Base-by-base conservation (phyloP, 2,113 vertebrate species). In the Oncorhynchus tshawytscha region DNA sequence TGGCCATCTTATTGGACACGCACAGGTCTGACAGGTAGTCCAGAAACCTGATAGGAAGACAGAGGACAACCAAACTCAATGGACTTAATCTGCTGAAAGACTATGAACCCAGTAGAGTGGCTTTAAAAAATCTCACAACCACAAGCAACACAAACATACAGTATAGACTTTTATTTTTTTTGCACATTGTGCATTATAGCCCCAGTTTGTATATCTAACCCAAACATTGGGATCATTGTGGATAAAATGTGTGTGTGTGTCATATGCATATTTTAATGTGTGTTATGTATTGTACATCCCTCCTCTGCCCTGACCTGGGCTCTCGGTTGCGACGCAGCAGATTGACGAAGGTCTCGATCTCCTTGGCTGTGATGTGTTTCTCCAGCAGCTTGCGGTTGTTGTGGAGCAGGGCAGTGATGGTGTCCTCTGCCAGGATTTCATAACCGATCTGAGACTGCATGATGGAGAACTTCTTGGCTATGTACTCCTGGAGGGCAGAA, bases 391-490 rank as follows among this genome's bases (percentile, higher is more conserved):
- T 99, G 79, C 98, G 95, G 92, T 99, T 99, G 94, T 99, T 99
- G 93, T 99, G 98, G 85, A 99, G 91, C 89, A 99, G 92, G 69
- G 97, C 97, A 25, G 97, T 99, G 92, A 99, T 99, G 1, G 97
- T 99, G 77, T 99, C 98, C 84, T 99, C 98, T 60, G 98, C 98
- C 91, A 99, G 91, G 79, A 99, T 99, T 90, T 99, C 97, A 73
- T 98, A 99, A 48, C 98, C 98, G 65, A 99, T 99, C 93, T 99
- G 98, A 82, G 96, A 96, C 86, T 99, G 98, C 97, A 99, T 99
- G 90, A 99, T 82, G 4, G 96, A 96, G 90, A 99, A 99, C 87
- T 98, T 97, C 91, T 97, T 99, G 77, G 98, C 98, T 34, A 99
- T 99, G 70, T 99, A 99, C 81, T 99, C 98, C 98, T 99, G 84